These are phyloP conservation scores for Phallusia fumigata DNA, from an alignment of 23 tunicate species.

Conservation along the genomic window DNA sequence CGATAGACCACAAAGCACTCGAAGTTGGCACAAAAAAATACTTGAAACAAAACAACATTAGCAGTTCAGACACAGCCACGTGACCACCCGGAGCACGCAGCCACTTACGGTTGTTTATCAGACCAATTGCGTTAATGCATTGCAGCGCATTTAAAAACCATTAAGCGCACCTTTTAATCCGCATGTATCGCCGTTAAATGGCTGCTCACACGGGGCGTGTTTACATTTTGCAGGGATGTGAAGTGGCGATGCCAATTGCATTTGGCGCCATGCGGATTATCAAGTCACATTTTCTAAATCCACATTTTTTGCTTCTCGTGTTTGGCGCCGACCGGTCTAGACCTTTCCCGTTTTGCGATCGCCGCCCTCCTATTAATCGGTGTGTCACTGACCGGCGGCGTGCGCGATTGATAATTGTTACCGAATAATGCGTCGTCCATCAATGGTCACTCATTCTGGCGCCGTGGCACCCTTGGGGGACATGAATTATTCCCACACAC, in stretches of 20 bases:
- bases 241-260: background rate
- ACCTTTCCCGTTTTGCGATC: background rate
- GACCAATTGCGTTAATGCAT: background rate
- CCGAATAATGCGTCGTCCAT: constrained; percentile 8
- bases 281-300: constrained; percentile 9
- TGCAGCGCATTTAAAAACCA: background rate
- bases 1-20: too few species aligned
- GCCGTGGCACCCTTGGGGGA: background rate
- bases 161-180: background rate
- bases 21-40: too few species aligned
- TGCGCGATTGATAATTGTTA: constrained; percentile 6
- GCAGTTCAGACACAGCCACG: too few species aligned
- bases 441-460: background rate
- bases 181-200: background rate
- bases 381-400: background rate
- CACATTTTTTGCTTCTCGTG: background rate
- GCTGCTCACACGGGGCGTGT: background rate
- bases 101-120: too few species aligned
- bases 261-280: constrained; percentile 4
- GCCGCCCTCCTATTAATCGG: background rate
- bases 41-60: too few species aligned
- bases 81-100: too few species aligned
- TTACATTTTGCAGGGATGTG: background rate
- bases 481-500: too few species aligned
- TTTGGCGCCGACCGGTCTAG: background rate